These are phyloP conservation scores for Chrysomela aeneicollis DNA, from an alignment of 2,888 invertebrate species.

Conservation along the genomic window DNA sequence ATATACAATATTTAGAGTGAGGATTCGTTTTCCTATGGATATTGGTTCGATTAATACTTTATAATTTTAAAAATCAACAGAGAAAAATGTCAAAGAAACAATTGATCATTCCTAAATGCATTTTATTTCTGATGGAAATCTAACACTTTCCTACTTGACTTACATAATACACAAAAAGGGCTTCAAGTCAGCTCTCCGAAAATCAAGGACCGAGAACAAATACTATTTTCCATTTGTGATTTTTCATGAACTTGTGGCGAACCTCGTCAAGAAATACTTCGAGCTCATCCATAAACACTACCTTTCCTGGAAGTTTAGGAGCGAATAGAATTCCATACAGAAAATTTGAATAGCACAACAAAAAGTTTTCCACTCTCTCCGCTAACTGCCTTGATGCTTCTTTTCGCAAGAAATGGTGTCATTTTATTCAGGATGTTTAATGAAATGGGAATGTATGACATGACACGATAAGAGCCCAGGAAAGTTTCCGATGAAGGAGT, in stretches of 20 bases:
- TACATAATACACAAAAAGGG: no score
- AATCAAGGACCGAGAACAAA: neutral
- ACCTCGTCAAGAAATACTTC: neutral
- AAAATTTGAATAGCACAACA: slow-evolving; percentile 9
- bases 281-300: neutral
- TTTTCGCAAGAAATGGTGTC: slow-evolving; percentile 20
- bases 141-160: no score
- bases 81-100: no score
- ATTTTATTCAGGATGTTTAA: slow-evolving; percentile 31
- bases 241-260: neutral
- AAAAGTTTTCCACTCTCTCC: slow-evolving; percentile 11
- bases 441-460: slow-evolving; percentile 5
- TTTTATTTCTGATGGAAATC: no score
- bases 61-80: no score
- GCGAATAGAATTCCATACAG: slow-evolving; percentile 2
- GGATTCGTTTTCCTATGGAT: no score
- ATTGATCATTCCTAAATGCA: no score
- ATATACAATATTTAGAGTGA: no score
- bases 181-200: neutral
- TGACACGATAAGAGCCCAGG: slow-evolving; percentile 2
- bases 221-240: neutral
- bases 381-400: slow-evolving; percentile 1
- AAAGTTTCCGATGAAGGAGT: neutral
- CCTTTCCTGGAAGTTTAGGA: neutral
- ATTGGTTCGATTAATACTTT: no score